Conservation (phyloP, 2,888 invertebrate genomes). For the Volucella inflata region DNA sequence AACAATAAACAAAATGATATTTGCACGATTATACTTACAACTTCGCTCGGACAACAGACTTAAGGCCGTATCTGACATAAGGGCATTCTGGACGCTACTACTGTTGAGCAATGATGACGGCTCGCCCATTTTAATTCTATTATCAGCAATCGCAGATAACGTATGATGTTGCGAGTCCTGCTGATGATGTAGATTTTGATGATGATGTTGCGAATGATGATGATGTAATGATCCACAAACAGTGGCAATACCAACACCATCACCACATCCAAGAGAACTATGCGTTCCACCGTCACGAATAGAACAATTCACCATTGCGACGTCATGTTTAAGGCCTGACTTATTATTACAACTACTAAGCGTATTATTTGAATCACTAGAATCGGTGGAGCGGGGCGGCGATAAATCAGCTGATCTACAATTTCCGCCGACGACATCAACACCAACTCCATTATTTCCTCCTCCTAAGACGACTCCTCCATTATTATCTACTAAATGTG, state of each 20-base stretch:
- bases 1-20: background rate
- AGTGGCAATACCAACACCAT: slow-evolving; percentile 48
- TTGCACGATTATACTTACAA: slow-evolving; percentile 78
- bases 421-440: slow-evolving; percentile 70
- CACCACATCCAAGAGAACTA: slow-evolving; percentile 38
- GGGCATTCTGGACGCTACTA: slow-evolving; percentile 85
- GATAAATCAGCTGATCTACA: slow-evolving; percentile 74
- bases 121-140: slow-evolving; percentile 59
- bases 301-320: slow-evolving; percentile 83
- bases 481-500: slow-evolving; percentile 52
- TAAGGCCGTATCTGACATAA: slow-evolving; percentile 90
- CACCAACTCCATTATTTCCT: slow-evolving; percentile 64
- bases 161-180: slow-evolving; percentile 59
- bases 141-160: slow-evolving; percentile 63
- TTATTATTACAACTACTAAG: slow-evolving; percentile 79
- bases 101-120: slow-evolving; percentile 55
- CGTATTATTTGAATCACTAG: slow-evolving; percentile 79
- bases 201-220: slow-evolving; percentile 58
- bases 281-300: slow-evolving; percentile 77
- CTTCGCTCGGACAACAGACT: slow-evolving; percentile 81
- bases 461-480: slow-evolving; percentile 36
- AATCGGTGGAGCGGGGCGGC: slow-evolving; percentile 76
- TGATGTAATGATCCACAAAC: slow-evolving; percentile 41
- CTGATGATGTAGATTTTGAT: slow-evolving; percentile 56
- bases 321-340: slow-evolving; percentile 82